Evolutionary conservation across 2,888 invertebrate genomes (phyloP).

Genomic region (Oeneis ivallda): DNA sequence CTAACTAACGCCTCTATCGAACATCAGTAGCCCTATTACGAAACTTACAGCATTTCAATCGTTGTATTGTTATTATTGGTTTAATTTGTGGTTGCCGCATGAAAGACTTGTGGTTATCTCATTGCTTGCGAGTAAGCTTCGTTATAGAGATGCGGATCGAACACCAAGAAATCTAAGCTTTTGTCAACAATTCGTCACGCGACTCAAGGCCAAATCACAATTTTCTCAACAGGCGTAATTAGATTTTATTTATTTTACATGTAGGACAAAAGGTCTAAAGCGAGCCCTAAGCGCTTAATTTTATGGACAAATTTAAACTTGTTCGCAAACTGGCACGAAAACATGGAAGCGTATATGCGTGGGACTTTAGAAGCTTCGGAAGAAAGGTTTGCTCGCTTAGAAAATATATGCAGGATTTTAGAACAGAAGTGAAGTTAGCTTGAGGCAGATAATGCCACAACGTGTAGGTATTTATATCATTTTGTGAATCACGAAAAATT

Average conservation of each 20-base stretch:
- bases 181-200: slow-evolving; percentile 17
- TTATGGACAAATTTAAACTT: not conserved
- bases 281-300: not conserved
- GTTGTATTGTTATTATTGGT: not conserved
- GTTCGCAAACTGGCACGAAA: not conserved
- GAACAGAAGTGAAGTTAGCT: not conserved
- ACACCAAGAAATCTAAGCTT: slow-evolving; percentile 21
- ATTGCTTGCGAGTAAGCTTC: not conserved
- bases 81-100: not conserved
- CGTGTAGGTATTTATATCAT: not conserved
- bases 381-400: not conserved
- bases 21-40: slow-evolving; percentile 4
- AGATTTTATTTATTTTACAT: not conserved
- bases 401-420: not conserved
- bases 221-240: slow-evolving; percentile 10
- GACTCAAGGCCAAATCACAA: slow-evolving; percentile 6
- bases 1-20: slow-evolving; percentile 13
- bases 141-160: slow-evolving; percentile 9
- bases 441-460: not conserved
- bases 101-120: not conserved
- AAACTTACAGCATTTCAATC: not conserved
- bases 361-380: not conserved
- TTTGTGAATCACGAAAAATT: not conserved
- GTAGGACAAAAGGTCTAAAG: not conserved
- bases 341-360: not conserved